Evolutionary conservation across 2,888 invertebrate genomes (phyloP).

Genomic region (Machimus atricapillus): DNA sequence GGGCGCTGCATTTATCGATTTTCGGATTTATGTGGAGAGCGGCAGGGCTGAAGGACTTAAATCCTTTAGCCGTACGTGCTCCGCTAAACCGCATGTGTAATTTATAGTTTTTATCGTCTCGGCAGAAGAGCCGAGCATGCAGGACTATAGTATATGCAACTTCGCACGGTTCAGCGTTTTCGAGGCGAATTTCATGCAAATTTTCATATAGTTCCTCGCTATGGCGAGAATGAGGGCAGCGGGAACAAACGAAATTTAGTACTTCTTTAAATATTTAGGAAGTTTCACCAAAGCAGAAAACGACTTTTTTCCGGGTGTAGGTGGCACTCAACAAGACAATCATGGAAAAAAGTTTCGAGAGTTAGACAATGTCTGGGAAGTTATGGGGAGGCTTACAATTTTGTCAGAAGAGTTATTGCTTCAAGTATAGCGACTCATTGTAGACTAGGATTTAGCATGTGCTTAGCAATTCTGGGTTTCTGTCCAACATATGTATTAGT

Average conservation of each 20-base stretch:
- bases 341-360: not conserved
- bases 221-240: not conserved
- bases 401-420: not conserved
- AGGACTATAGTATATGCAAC: not conserved
- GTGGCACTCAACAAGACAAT: not conserved
- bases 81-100: not conserved
- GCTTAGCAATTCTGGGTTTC: not conserved
- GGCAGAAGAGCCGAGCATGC: not conserved
- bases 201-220: not conserved
- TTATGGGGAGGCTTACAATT: not conserved
- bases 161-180: not conserved
- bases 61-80: not conserved
- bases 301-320: not conserved
- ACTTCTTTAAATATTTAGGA: not conserved
- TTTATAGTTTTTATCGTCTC: not conserved
- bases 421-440: not conserved
- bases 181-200: not conserved
- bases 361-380: not conserved
- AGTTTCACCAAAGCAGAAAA: not conserved
- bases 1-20: not conserved
- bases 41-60: not conserved
- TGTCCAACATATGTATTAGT: not conserved
- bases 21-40: constrained; percentile 2
- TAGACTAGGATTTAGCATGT: not conserved
- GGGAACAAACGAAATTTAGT: not conserved